phyloP scores from a whole-genome alignment of 2,888 invertebrate genomes.

The Tipula confusa region DNA sequence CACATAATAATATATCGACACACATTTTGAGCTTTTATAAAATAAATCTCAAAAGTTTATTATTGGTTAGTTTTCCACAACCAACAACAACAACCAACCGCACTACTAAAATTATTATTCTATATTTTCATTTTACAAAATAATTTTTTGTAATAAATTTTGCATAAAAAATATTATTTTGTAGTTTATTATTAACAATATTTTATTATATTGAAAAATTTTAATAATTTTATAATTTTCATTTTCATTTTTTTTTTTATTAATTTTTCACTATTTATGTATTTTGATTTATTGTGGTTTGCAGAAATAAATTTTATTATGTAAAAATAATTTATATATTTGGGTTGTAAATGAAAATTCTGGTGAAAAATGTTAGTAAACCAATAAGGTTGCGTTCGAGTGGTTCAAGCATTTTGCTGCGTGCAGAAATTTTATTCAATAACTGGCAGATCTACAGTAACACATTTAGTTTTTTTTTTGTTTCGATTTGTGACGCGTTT shows the following conservation, averaged over 20 bases:
- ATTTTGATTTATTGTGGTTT: neutral
- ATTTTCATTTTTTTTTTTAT: neutral
- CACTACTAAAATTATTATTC: neutral
- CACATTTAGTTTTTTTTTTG: too few species aligned
- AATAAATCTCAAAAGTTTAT: neutral
- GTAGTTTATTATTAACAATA: slow-evolving; percentile 13
- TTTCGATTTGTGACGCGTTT: too few species aligned
- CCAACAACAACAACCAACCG: neutral
- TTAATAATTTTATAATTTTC: neutral
- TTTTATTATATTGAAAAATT: neutral
- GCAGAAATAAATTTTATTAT: neutral
- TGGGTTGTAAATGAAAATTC: neutral
- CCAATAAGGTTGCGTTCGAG: too few species aligned
- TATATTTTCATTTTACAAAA: slow-evolving; percentile 15
- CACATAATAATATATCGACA: neutral
- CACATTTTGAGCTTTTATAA: neutral
- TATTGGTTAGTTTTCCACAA: neutral
- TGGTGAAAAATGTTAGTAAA: too few species aligned
- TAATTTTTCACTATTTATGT: slow-evolving; percentile 14
- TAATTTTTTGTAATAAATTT: slow-evolving; percentile 25
- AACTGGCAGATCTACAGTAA: too few species aligned
- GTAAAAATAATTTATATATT: neutral
- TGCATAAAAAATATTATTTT: neutral
- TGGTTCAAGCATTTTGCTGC: too few species aligned
- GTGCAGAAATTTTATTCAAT: too few species aligned